Conservation (phyloP, 2,797 vertebrate species). For the Corythornis leucogaster region DNA sequence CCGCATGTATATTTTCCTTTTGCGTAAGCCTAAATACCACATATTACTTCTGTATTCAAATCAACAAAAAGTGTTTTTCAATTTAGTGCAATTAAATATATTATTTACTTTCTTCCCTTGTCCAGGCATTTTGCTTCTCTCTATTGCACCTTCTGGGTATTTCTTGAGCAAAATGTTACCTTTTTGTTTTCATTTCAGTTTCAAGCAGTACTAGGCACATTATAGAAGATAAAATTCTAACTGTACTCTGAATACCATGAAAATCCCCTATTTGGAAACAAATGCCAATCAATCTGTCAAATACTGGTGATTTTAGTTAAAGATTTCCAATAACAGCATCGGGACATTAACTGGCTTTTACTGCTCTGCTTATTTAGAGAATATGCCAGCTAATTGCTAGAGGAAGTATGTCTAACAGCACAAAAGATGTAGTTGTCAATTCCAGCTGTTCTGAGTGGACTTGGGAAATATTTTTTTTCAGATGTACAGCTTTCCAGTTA, state of each 20-base stretch:
- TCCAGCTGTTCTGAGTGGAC: background rate
- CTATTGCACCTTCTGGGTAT: background rate
- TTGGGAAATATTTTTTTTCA: background rate
- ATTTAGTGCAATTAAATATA: constrained; percentile 30
- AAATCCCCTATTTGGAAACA: constrained; percentile 4
- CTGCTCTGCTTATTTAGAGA: constrained; percentile 16
- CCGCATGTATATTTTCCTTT: constrained; percentile 21
- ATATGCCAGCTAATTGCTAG: background rate
- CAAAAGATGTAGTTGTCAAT: background rate
- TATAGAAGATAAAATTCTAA: constrained; percentile 31
- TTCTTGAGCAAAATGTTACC: constrained; percentile 3
- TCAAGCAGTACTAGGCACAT: background rate
- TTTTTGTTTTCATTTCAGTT: constrained; percentile 41
- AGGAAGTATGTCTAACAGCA: background rate
- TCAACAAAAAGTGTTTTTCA: constrained; percentile 55
- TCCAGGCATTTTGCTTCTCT: constrained; percentile 1
- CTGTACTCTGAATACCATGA: constrained; percentile 19
- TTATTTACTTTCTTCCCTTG: constrained; percentile 28
- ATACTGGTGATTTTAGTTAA: constrained; percentile 10
- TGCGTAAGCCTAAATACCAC: constrained; percentile 21
- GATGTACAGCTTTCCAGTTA: background rate
- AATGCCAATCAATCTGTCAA: constrained; percentile 18
- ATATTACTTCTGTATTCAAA: constrained; percentile 44
- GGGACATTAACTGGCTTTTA: background rate
- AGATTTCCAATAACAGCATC: background rate